Base-by-base conservation (phyloP, 2,113 vertebrate genomes). In the Ictidomys tridecemlineatus region DNA sequence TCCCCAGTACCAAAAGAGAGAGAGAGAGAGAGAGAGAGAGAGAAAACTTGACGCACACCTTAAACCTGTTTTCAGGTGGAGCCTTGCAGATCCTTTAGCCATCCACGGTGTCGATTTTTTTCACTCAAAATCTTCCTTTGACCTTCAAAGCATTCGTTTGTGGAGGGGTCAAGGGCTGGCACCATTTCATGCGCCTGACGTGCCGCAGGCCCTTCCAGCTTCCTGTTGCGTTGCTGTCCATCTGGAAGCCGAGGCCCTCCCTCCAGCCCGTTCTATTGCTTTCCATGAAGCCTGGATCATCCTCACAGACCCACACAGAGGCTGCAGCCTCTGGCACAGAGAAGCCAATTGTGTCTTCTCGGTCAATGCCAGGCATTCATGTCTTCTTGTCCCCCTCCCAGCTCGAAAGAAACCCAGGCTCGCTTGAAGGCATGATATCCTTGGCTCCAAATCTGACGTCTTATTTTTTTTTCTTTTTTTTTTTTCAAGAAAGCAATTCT, bases 401-500 rank as follows among this genome's bases (percentile, higher is more conserved):
- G 53, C 87, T 76, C 34, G 10, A 32, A 63, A 45, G 92, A 76
- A 96, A 61, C 20, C 14, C 26, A 8, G 32, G 37, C 51, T 30
- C 14, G 9, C 65, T 92, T 69, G 85, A 94, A 58, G 16, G 69
- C 70, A 63, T 22, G 85, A 10, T 17, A 88, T 32, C 14, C 28
- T 61, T 51, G 78, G 79, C n/a, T 87, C 56, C 0, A 4, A 91
- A 72, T 69, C 65, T 45, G 87, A 88, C 22, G 67, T 20, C 14
- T 32, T 89, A 3, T 4, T 56, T 37, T 13, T 53, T n/a, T 78
- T 85, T 37, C 17, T 63, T 58, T 34, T 78, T 70, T 37, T 18
- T 79, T 58, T 34, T 84, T 70, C 30, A 89, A 82, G 53, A 77
- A 91, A 95, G 74, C 39, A 58, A 48, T 78, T 37, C 73, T 87